Evolutionary conservation across 1,140 invertebrate genomes (phyloP).

Genomic region (Listronotus oregonensis): DNA sequence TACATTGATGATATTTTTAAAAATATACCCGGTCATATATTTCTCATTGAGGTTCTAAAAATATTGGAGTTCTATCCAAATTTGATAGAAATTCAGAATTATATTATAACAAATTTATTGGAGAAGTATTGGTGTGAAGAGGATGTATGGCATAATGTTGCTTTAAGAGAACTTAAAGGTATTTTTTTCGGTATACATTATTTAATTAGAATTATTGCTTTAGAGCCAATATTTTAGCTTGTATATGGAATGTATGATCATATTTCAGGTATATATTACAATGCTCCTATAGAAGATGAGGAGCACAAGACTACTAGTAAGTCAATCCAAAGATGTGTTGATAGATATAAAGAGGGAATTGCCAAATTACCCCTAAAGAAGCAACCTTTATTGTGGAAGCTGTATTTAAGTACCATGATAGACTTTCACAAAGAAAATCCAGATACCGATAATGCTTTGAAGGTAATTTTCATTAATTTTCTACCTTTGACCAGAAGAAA

Average conservation of each 20-base stretch:
- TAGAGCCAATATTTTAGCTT: too few species aligned
- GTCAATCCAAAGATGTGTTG: conserved; percentile 22
- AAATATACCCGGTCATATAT: neutral
- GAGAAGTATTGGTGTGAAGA: conserved; percentile 13
- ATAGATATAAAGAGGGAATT: conserved; percentile 37
- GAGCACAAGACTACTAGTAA: neutral
- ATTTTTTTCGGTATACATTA: too few species aligned
- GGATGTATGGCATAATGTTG: conserved; percentile 17
- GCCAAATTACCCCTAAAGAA: conserved; percentile 20
- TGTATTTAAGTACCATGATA: conserved; percentile 36
- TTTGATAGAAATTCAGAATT: neutral
- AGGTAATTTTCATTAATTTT: neutral
- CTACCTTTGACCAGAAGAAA: too few species aligned
- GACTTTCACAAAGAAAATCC: conserved; percentile 27
- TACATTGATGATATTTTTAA: conserved; percentile 18
- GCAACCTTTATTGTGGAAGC: conserved; percentile 35
- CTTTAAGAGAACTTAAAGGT: conserved; percentile 15
- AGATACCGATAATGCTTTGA: conserved; percentile 16
- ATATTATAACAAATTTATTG: conserved; percentile 6
- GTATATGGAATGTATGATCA: neutral
- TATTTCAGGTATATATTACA: conserved; percentile 18
- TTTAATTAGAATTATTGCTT: too few species aligned
- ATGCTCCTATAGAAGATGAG: conserved; percentile 2
- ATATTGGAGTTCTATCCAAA: conserved; percentile 5
- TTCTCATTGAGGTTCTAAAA: conserved; percentile 3